Evolutionary conservation across 2,113 vertebrate species (phyloP).

Genomic region (Megatriorchis doriae): DNA sequence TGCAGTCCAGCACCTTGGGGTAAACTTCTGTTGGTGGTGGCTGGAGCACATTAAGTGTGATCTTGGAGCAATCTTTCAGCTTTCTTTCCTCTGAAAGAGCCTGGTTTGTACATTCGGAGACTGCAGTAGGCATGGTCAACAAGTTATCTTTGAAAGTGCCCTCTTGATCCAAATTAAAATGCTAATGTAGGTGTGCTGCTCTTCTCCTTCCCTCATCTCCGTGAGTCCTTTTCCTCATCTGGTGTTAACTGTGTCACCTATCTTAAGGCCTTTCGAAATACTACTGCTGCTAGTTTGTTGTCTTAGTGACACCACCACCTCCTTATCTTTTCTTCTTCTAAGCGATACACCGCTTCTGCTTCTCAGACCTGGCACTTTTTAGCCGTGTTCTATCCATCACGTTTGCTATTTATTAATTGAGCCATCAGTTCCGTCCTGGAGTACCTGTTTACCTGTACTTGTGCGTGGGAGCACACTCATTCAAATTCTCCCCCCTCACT

Average conservation of each 20-base stretch:
- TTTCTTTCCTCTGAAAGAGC: neutral
- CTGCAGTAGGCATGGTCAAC: neutral
- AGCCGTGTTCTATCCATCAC: neutral
- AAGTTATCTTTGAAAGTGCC: neutral
- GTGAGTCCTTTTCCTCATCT: neutral
- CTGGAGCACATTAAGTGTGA: neutral
- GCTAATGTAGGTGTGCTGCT: neutral
- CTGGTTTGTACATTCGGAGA: neutral
- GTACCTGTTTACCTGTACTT: neutral
- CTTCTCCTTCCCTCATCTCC: neutral
- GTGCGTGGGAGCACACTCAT: neutral
- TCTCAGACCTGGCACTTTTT: neutral
- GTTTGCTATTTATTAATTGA: neutral
- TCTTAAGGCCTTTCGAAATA: neutral
- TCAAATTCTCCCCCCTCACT: neutral
- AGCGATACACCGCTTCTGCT: neutral
- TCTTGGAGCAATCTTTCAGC: neutral
- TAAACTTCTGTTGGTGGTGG: neutral
- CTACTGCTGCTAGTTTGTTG: neutral
- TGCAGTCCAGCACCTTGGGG: neutral
- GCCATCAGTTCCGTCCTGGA: neutral
- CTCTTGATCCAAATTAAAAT: neutral
- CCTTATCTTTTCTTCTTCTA: neutral
- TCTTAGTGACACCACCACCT: neutral
- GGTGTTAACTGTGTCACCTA: neutral